These are phyloP conservation scores for Rhadinocentrus ornatus DNA, from an alignment of 2,797 vertebrate genomes.

Conservation along the genomic window DNA sequence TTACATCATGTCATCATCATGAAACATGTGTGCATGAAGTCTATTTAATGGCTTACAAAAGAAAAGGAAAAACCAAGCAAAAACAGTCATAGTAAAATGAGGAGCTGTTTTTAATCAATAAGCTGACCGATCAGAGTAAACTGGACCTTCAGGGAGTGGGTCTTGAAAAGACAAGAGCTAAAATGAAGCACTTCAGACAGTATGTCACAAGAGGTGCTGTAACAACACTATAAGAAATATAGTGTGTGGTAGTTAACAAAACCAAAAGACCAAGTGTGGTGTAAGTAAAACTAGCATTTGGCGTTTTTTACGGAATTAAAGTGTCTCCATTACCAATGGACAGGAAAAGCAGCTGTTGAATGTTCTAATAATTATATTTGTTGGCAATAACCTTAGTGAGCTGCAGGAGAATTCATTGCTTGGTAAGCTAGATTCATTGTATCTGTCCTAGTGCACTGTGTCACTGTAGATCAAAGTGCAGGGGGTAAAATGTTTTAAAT, in stretches of 20 bases:
- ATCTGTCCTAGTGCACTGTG: constrained; percentile 66
- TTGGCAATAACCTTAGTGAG: constrained; percentile 83
- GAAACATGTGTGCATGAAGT: background rate
- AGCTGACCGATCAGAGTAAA: background rate
- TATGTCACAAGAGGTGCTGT: background rate
- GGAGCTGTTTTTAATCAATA: background rate
- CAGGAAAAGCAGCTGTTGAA: constrained; percentile 50
- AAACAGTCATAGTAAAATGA: too few species aligned
- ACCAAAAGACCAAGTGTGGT: too few species aligned
- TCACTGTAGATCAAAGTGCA: constrained; percentile 83
- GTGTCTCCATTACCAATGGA: constrained; percentile 47
- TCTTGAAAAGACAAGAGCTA: background rate
- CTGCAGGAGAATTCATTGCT: constrained; percentile 75
- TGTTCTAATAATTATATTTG: constrained; percentile 77
- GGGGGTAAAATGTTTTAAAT: constrained; percentile 77
- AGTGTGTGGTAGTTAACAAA: too few species aligned
- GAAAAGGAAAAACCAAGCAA: background rate
- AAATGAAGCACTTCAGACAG: background rate
- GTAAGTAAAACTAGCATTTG: constrained; percentile 61
- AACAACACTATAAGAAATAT: background rate
- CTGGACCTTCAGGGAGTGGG: too few species aligned
- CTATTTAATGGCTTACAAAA: background rate
- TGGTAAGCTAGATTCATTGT: constrained; percentile 80
- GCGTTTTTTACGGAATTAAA: constrained; percentile 72
- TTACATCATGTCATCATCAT: background rate